Conservation (phyloP, 1,140 invertebrate genomes). For the Helicoverpa zea region DNA sequence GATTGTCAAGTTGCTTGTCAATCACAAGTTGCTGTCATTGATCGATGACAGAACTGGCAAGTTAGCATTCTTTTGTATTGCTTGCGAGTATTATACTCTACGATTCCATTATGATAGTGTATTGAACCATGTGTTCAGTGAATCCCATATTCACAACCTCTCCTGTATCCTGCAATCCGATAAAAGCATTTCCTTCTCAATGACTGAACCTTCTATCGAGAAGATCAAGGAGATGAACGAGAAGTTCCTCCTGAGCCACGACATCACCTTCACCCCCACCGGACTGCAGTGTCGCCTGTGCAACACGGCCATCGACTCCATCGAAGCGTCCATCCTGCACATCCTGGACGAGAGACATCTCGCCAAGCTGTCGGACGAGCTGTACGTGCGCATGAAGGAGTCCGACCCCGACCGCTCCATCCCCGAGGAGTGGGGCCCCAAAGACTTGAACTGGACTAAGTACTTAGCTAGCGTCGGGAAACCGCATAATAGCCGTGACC, state of each 20-base stretch:
- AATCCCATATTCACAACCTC: slow-evolving; percentile 78
- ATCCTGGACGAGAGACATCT: slow-evolving; percentile 81
- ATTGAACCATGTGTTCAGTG: slow-evolving; percentile 79
- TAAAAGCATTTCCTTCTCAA: slow-evolving; percentile 71
- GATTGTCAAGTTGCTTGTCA: slow-evolving; percentile 73
- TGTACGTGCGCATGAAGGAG: slow-evolving; percentile 73
- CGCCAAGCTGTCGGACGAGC: slow-evolving; percentile 73
- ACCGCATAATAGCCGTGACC: slow-evolving; percentile 72
- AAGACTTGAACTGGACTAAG: slow-evolving; percentile 79
- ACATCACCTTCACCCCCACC: slow-evolving; percentile 59
- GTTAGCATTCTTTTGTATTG: slow-evolving; percentile 80
- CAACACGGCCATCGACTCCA: slow-evolving; percentile 66
- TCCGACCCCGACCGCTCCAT: slow-evolving; percentile 68
- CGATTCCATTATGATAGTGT: slow-evolving; percentile 82
- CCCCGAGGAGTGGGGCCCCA: slow-evolving; percentile 81
- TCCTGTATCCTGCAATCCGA: slow-evolving; percentile 78
- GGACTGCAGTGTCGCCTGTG: slow-evolving; percentile 71
- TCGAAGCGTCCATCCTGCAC: slow-evolving; percentile 71
- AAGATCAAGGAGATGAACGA: slow-evolving; percentile 77
- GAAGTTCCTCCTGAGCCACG: slow-evolving; percentile 74
- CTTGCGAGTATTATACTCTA: slow-evolving; percentile 82
- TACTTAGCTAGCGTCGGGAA: slow-evolving; percentile 78
- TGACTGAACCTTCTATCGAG: slow-evolving; percentile 65
- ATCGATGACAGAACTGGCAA: slow-evolving; percentile 81
- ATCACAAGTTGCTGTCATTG: slow-evolving; percentile 78